Percentiles rank a stretch among this genome's conserved stretches.
phyloP scores from a whole-genome alignment of 2,888 invertebrate species.

The Drosophila parthenogenetica region DNA sequence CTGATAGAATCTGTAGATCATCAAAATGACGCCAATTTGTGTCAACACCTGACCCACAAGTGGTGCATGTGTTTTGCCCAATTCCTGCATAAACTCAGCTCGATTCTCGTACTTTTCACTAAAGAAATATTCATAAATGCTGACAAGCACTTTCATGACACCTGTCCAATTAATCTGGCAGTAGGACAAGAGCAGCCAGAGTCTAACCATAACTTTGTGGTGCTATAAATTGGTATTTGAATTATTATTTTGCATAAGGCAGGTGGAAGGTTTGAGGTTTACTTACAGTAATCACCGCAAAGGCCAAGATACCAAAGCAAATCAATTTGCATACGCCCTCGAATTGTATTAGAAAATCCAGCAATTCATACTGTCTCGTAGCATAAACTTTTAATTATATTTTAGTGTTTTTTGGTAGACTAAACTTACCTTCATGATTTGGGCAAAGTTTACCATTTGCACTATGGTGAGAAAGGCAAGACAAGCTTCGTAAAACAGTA shows the following conservation, averaged over 20 bases:
- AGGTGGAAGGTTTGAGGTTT: not conserved
- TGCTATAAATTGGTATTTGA: constrained; percentile 7
- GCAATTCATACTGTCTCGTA: constrained; percentile 12
- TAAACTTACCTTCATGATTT: constrained; percentile 28
- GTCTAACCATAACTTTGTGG: not conserved
- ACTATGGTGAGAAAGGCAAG: constrained; percentile 14
- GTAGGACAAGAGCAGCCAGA: constrained; percentile 40
- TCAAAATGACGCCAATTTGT: constrained; percentile 26
- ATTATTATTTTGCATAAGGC: not conserved
- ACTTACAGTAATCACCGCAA: constrained; percentile 45
- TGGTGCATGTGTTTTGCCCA: constrained; percentile 6
- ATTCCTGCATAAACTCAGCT: constrained; percentile 1
- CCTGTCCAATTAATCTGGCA: constrained; percentile 30
- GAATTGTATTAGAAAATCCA: constrained; percentile 12
- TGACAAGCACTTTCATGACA: not conserved
- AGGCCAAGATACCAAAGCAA: constrained; percentile 14
- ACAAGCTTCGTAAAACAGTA: constrained; percentile 29
- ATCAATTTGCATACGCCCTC: constrained; percentile 17
- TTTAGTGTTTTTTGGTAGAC: too few relatives aligned
- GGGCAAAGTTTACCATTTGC: constrained; percentile 6
- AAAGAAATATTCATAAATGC: constrained; percentile 8
- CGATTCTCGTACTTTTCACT: constrained; percentile 8
- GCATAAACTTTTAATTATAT: too few relatives aligned
- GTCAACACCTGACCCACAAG: constrained; percentile 27
- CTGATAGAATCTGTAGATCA: constrained; percentile 34